Evolutionary conservation across 53 echinoderm and acorn worm species (phyloP), one percentile per base, ranked within the genome.

Genomic region (Stichopus horrens): DNA sequence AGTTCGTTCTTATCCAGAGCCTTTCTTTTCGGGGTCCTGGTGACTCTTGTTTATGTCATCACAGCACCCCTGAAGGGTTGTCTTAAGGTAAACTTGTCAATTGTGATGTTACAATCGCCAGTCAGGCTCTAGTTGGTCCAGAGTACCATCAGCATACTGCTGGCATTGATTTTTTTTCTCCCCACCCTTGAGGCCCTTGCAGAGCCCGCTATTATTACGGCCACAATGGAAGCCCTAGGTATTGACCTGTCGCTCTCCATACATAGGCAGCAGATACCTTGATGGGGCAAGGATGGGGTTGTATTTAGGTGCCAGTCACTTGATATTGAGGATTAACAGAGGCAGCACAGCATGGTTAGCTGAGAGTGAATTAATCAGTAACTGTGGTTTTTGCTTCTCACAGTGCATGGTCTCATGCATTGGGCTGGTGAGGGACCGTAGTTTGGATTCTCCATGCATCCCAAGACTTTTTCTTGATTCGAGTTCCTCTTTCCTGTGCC

Each of bases 51-150:
- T 63, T 63, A 63, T 63, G 11, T 63, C 63, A 79, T 53, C 53
- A 18, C 67, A 75, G 79, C 18, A 51, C 79, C 54, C 53, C 13
- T 19, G 55, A 8, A 79, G 75, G 52, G 79, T 79, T 79, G 53
- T 79, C 55, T 55, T 55, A 53, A 79, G 79, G 79, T 79, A 79
- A 79, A 79, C 53, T 79, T 79, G 56, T 11, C 53, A 19, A 79
- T 53, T 53, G 18, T 53, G 16, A 16, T 7, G 55, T 79, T 52
- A 75, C 75, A 75, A 75, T 75, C 21, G 23, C 23, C 75, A 79
- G 79, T 79, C 79, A 79, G 79, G 79, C 79, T 79, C 79, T 16
- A 55, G 20, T 79, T 79, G 79, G 79, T 55, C 55, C 53, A 55
- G 37, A 79, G 79, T 79, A 79, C 16, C 63, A 63, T 63, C 63